Percentiles rank a stretch among this genome's conserved stretches.
phyloP scores from a whole-genome alignment of 2,113 vertebrate species.

The Axis porcinus region DNA sequence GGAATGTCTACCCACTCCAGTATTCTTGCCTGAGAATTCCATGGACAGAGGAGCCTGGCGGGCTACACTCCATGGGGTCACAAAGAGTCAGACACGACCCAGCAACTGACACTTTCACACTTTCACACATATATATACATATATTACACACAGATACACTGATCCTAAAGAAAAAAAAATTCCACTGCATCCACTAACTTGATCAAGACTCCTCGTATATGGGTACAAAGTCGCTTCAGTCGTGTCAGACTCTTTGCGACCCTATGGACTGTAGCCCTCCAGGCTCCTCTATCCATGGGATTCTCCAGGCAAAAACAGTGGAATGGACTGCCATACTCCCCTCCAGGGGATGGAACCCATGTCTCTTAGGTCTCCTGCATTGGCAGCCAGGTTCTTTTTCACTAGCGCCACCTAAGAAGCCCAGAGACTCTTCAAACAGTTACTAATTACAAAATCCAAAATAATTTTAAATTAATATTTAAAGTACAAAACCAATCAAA shows the following conservation, averaged over 20 bases:
- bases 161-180: neutral
- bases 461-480: neutral
- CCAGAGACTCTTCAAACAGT: neutral
- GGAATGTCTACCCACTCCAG: neutral
- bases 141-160: neutral
- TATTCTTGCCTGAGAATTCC: neutral
- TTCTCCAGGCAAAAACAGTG: neutral
- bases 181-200: neutral
- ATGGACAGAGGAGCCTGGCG: neutral
- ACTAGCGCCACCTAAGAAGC: neutral
- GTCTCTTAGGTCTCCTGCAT: neutral
- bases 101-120: neutral
- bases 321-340: neutral
- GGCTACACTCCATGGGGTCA: neutral
- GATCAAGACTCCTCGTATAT: neutral
- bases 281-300: neutral
- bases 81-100: neutral
- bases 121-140: neutral
- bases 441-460: neutral
- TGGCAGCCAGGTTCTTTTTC: neutral
- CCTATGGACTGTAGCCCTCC: neutral
- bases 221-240: neutral
- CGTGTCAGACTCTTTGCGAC: neutral
- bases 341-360: neutral
- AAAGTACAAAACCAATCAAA: neutral